Base-by-base conservation (phyloP, 2,113 vertebrate genomes). In the Clarias macrocephalus region DNA sequence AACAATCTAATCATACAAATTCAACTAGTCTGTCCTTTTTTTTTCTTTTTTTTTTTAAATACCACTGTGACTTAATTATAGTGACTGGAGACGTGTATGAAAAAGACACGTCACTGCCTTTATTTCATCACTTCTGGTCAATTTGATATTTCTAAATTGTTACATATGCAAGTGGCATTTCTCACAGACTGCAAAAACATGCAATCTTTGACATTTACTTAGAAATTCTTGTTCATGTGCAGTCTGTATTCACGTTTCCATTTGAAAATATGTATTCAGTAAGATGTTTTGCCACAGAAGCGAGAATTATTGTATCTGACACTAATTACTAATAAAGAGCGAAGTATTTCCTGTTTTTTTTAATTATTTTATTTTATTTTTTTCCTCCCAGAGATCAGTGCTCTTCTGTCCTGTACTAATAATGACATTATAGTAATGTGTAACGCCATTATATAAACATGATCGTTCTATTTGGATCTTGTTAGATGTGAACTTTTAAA, bases 281-380 rank as follows among this genome's bases (percentile, higher is more conserved):
- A 83, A 4, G 9, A 16, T 10, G 18, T n/a, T 15, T 33, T 33
- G 66, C 28, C 7, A 18, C 8, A 10, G 42, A 37, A 73, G 33
- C 37, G 7, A 25, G 21, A 3, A 33, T 59, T 79, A 23, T 13
- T 66, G 63, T 84, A 77, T 65, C 0, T 28, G 54, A 82, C 85
- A 57, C 56, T 66, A 84, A 90, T 76, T 56, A 54, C 70, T 86
- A 90, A 88, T 88, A 88, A 88, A 87, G 19, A 87, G 68, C 33
- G 16, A 19, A 33, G 3, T 72, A 66, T 66, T 68, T 2, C 28
- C 12, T 68, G n/a, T 30, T 30, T 6, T 7, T 70, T 30, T 16
- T n/a, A n/a, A n/a, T n/a, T n/a, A n/a, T n/a, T n/a, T n/a, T n/a
- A n/a, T n/a, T n/a, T n/a, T n/a, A n/a, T n/a, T 19, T 2, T 30